Percentiles rank a stretch among this genome's conserved stretches.
phyloP scores from a whole-genome alignment of 2,113 vertebrate genomes.

The Malaclemys terrapin region DNA sequence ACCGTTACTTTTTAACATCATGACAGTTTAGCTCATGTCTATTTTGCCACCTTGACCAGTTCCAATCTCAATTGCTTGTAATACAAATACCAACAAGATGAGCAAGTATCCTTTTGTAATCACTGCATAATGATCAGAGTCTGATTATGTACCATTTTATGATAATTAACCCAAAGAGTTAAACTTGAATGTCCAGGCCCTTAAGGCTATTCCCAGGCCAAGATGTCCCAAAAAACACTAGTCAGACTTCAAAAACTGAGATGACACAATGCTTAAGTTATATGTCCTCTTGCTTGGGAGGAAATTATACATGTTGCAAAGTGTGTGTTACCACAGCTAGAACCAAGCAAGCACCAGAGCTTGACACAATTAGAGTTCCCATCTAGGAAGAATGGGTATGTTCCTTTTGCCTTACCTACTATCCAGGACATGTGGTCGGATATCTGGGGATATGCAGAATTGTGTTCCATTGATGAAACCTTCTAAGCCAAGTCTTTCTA shows the following conservation, averaged over 20 bases:
- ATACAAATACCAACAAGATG: neutral
- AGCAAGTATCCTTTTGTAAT: neutral
- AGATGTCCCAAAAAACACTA: neutral
- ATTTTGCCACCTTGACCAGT: neutral
- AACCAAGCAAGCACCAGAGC: neutral
- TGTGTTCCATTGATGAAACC: neutral
- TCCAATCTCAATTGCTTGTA: neutral
- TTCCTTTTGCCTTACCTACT: neutral
- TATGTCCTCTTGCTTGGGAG: too few relatives aligned
- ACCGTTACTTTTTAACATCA: neutral
- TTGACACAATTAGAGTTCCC: neutral
- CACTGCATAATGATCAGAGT: neutral
- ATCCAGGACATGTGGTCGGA: neutral
- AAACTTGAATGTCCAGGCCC: neutral
- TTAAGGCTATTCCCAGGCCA: neutral
- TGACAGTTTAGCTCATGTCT: neutral
- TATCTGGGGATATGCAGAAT: neutral
- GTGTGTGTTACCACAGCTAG: neutral
- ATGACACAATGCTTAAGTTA: too few relatives aligned
- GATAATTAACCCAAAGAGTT: too few relatives aligned
- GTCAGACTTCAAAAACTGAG: neutral
- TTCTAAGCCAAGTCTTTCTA: neutral
- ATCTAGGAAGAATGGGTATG: neutral
- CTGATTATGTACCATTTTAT: too few relatives aligned
- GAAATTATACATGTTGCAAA: too few relatives aligned